A percentile compares a stretch with the other conserved stretches of the same genome.
Evolutionary conservation across 1,140 invertebrate genomes (phyloP).

Genomic region (Pseudomyrmex gracilis): DNA sequence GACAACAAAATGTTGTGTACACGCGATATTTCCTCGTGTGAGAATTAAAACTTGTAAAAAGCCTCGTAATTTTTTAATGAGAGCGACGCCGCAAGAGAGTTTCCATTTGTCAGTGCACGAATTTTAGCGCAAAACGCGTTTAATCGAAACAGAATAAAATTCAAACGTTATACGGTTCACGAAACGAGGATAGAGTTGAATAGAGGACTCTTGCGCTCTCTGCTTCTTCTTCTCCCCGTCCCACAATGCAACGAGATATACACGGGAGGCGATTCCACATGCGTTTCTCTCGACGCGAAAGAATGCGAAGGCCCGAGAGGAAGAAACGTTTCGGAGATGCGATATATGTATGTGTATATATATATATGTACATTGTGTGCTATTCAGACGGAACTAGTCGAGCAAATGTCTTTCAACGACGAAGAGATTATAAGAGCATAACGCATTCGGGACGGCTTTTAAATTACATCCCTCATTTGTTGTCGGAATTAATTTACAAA

Average conservation of each 20-base stretch:
- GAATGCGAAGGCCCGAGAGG: slow-evolving; percentile 24
- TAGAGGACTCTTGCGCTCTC: slow-evolving; percentile 32
- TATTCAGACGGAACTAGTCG: slow-evolving; percentile 21
- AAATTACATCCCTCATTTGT: not conserved
- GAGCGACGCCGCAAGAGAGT: not conserved
- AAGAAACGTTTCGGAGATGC: slow-evolving; percentile 47
- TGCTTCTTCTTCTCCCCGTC: slow-evolving; percentile 34
- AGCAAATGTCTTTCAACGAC: slow-evolving; percentile 19
- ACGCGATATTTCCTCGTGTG: no score
- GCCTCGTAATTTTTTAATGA: not conserved
- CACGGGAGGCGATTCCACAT: slow-evolving; percentile 34
- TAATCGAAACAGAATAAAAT: slow-evolving; percentile 53
- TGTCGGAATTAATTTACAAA: not conserved
- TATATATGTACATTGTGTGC: not conserved
- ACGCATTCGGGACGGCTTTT: not conserved
- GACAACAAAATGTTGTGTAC: no score
- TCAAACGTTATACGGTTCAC: slow-evolving; percentile 63
- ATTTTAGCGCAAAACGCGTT: slow-evolving; percentile 32
- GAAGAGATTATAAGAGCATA: not conserved
- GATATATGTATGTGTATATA: slow-evolving; percentile 1
- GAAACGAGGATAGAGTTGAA: slow-evolving; percentile 63
- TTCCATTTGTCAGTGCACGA: not conserved
- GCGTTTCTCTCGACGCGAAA: slow-evolving; percentile 9
- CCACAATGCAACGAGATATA: slow-evolving; percentile 58
- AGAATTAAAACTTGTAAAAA: not conserved